These are phyloP conservation scores for Lasioglossum zephyrum DNA, from an alignment of 2,888 invertebrate genomes.

Conservation along the genomic window DNA sequence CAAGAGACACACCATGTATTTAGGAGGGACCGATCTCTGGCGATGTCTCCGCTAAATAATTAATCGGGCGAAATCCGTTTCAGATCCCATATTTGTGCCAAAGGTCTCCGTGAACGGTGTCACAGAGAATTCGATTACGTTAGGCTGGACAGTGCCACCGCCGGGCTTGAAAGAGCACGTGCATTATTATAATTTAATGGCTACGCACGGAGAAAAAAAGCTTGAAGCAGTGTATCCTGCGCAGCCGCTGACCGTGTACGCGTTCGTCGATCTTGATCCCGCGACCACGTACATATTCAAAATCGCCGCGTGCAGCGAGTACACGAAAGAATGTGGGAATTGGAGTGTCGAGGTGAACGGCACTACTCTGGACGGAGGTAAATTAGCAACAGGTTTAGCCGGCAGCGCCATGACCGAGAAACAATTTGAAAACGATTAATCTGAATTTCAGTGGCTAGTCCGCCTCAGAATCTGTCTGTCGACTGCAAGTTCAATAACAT, in stretches of 20 bases:
- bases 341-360: slow-evolving; percentile 92
- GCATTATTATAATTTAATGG: slow-evolving; percentile 90
- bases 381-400: slow-evolving; percentile 3
- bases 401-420: not conserved
- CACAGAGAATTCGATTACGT: slow-evolving; percentile 90
- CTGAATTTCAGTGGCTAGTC: slow-evolving; percentile 87
- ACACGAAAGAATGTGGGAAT: slow-evolving; percentile 90
- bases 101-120: slow-evolving; percentile 91
- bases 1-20: not conserved
- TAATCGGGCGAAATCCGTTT: slow-evolving; percentile 50
- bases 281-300: slow-evolving; percentile 93
- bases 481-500: slow-evolving; percentile 88
- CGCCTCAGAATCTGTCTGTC: slow-evolving; percentile 89
- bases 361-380: slow-evolving; percentile 92
- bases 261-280: slow-evolving; percentile 91
- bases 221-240: slow-evolving; percentile 88
- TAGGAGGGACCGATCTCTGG: not conserved
- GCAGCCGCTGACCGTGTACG: slow-evolving; percentile 89
- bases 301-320: slow-evolving; percentile 93
- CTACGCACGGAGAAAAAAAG: slow-evolving; percentile 84
- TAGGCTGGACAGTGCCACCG: slow-evolving; percentile 91
- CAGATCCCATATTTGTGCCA: slow-evolving; percentile 92
- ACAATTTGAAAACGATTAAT: not conserved
- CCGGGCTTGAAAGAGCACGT: slow-evolving; percentile 88
- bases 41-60: not conserved